Base-by-base conservation (phyloP, 1,140 invertebrate genomes). In the Caligus rogercresseyi region DNA sequence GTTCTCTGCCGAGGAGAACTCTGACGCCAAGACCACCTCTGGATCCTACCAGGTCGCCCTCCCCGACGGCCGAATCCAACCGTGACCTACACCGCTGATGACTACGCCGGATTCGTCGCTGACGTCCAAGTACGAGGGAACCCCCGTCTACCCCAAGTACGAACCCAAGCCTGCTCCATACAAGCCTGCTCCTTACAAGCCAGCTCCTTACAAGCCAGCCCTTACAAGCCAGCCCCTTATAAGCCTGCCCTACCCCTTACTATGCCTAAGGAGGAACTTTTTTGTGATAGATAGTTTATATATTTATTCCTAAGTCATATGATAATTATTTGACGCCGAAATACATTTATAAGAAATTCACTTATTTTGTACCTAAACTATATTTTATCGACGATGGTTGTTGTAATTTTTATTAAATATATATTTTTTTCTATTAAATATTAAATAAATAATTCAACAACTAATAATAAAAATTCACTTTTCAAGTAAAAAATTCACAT, bases 1-100 rank as follows among this genome's bases (percentile, higher is more conserved):
- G 26, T 66, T 62, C 52, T 59, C 51, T 24, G 58, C 61, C 43
- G 25, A 19, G 1, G 66, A 66, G 54, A 63, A 61, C 53, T 58
- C 59, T 15, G 64, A 65, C 54, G 67, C 63, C 25, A 52, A 68
- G 51, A 51, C 54, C 14, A 64, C 64, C 13, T 61, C 25, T 20
- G 67, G 67, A 3, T 64, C 61, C 51, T 68, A 68, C 58, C 43
- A 25, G 3, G 66, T 67, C 14, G 54, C 26, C 11, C 65, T 67
- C n/a, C 66, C 66, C 24, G 66, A 67, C 53, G 66, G 66, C 18
- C 60, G 66, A 11, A 52, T 23, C 16, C 66, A 67, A 54, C 55
- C 14, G 64, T 65, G 18, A 54, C 62, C n/a, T 65, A 64, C 59
- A 65, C 43, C 14, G 60, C 59, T 31, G 61, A 65, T 21, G 54